Evolutionary conservation across 2,113 vertebrate genomes (phyloP), one percentile per base, ranked within the genome.

Genomic region (Varanus komodoensis): DNA sequence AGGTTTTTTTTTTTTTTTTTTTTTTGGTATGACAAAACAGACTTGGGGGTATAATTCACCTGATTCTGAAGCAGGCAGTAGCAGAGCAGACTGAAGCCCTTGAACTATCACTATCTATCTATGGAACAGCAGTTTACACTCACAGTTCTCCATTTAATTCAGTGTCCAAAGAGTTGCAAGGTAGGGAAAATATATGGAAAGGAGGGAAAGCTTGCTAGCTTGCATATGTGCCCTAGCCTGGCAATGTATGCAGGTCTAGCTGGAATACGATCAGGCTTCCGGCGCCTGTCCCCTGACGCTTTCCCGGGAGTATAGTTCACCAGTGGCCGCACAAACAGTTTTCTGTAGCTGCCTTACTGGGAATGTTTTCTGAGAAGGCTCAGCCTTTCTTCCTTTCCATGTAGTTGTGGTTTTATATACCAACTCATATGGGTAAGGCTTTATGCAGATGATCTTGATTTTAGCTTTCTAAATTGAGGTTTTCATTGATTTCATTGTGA

Each of bases 11-110:
- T 87, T 74, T 82, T n/a, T n/a, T n/a, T n/a, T n/a, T 34, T 77
- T 87, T 74, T 82, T 64, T 88, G 92, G 85, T 38, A 83, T 4
- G 71, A 88, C 32, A 93, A 52, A 79, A 88, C 8, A 68, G 32
- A 57, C 38, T 68, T 68, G 57, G 69, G 73, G 57, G 57, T 50
- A 29, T 67, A 75, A 77, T 84, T 89, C 48, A 78, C 57, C 34
- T 89, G 6, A 50, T 34, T 52, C 82, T 67, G 44, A 78, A 84
- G 80, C 38, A 89, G 75, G 67, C 8, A 34, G 29, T 67, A 89
- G 52, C 14, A 50, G 27, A 67, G 17, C n/a, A 11, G 0, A 57
- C n/a, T 78, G 14, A 29, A 84, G 44, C 25, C 64, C 61, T 64
- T 89, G 9, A 89, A 9, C 3, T 89, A 29, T 14, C 77, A 25